Percentiles rank a stretch among this genome's conserved stretches.
phyloP scores from a whole-genome alignment of 2,888 invertebrate species.

The Desoria tigrina region DNA sequence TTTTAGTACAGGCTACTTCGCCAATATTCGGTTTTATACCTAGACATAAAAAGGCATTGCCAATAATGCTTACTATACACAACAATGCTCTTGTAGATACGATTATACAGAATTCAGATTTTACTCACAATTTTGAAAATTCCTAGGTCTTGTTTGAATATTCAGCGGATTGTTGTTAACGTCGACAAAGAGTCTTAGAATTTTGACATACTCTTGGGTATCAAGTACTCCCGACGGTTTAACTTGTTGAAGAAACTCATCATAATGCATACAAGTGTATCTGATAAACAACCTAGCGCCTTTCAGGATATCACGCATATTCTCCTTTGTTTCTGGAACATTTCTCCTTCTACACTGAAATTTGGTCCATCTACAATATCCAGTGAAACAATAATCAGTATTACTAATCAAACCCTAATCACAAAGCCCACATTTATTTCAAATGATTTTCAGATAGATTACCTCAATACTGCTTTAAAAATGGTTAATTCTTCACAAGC shows the following conservation, averaged over 20 bases:
- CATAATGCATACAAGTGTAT: constrained; percentile 19
- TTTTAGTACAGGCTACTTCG: too few species aligned
- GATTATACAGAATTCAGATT: too few species aligned
- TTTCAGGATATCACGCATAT: constrained; percentile 18
- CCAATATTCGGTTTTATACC: too few species aligned
- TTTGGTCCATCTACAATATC: constrained; percentile 22
- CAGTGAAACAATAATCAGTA: background rate
- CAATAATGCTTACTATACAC: too few species aligned
- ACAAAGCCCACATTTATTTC: background rate
- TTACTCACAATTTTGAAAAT: too few species aligned
- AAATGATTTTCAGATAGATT: background rate
- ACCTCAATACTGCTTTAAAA: constrained; percentile 15
- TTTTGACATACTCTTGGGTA: constrained; percentile 16
- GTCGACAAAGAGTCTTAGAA: constrained; percentile 21
- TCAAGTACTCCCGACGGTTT: constrained; percentile 21
- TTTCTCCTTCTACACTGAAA: constrained; percentile 15
- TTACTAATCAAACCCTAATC: background rate
- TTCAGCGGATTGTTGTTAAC: background rate
- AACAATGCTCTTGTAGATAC: too few species aligned
- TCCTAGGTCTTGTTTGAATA: background rate
- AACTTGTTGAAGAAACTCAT: constrained; percentile 22
- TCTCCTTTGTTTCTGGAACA: constrained; percentile 18
- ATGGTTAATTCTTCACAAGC: constrained; percentile 2
- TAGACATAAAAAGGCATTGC: too few species aligned
- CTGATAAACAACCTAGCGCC: constrained; percentile 22